These are phyloP conservation scores for Clusia tigrina DNA, from an alignment of 2,888 invertebrate species.

Conservation along the genomic window DNA sequence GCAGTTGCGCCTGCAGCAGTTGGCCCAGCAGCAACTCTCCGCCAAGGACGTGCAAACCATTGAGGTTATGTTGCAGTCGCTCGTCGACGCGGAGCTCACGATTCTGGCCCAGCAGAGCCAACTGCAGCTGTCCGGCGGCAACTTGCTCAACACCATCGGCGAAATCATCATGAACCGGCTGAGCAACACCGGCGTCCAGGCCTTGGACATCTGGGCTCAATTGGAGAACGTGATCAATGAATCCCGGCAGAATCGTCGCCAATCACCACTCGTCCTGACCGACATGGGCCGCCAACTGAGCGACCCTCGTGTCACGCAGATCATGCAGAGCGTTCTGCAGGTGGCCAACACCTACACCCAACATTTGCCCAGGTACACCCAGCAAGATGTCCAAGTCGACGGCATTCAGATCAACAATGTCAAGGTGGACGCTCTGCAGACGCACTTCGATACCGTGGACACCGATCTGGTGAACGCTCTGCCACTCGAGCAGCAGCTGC, in stretches of 20 bases:
- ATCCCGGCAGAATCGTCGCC: background rate
- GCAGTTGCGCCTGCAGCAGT: background rate
- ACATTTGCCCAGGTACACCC: slow-evolving; percentile 67
- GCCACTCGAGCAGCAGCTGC: slow-evolving; percentile 48
- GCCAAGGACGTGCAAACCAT: background rate
- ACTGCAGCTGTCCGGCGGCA: background rate
- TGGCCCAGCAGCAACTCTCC: background rate
- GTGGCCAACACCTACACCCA: slow-evolving; percentile 15
- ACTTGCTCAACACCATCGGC: background rate
- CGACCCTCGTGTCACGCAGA: background rate
- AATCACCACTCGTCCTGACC: background rate
- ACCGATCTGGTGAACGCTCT: slow-evolving; percentile 65
- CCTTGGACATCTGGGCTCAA: background rate
- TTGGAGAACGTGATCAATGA: background rate
- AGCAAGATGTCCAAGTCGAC: background rate
- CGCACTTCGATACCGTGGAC: slow-evolving; percentile 72
- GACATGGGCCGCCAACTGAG: background rate
- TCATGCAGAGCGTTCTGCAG: background rate
- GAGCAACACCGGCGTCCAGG: background rate
- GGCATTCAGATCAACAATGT: slow-evolving; percentile 71
- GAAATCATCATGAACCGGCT: background rate
- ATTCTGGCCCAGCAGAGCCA: background rate
- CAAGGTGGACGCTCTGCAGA: slow-evolving; percentile 71
- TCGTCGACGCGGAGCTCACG: background rate
- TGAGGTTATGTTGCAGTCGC: too few relatives aligned